These are phyloP conservation scores for Anarsia innoxiella DNA, from an alignment of 2,888 invertebrate species.

Conservation along the genomic window DNA sequence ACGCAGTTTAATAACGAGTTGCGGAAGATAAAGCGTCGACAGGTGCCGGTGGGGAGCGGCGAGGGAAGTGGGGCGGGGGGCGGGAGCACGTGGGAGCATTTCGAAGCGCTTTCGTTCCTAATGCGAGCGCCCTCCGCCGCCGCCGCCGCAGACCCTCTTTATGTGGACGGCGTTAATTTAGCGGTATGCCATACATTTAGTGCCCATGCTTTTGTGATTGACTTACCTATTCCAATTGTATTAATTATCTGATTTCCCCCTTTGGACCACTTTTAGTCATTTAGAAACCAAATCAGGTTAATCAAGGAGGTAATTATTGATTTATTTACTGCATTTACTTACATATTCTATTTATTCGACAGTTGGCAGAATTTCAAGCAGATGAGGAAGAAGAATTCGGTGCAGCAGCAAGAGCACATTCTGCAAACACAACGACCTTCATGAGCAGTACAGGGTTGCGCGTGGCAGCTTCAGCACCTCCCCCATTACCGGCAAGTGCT, in stretches of 20 bases:
- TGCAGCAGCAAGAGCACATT: conserved; percentile 23
- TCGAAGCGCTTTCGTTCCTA: conserved; percentile 55
- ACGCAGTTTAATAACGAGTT: conserved; percentile 62
- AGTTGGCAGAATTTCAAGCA: conserved; percentile 66
- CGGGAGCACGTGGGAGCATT: conserved; percentile 60
- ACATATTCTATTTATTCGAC: no score
- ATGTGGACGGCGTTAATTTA: conserved; percentile 50
- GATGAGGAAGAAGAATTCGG: conserved; percentile 59
- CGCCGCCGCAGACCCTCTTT: conserved; percentile 35
- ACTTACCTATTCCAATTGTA: no score
- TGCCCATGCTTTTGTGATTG: conserved; percentile 8
- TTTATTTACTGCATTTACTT: no score
- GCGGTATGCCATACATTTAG: conserved; percentile 40
- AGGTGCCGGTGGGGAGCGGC: conserved; percentile 22
- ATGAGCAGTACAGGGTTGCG: conserved; percentile 23
- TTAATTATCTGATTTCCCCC: no score
- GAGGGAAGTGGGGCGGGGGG: conserved; percentile 19
- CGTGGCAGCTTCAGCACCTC: conserved; percentile 50
- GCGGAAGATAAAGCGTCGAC: conserved; percentile 54
- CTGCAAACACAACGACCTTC: no score
- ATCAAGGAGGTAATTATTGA: no score
- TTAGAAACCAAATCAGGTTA: no score
- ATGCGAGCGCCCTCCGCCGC: conserved; percentile 34
- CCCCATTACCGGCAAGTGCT: conserved; percentile 42
- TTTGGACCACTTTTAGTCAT: no score